phyloP scores from a whole-genome alignment of 2,888 invertebrate genomes.

The Siphlonurus alternatus region DNA sequence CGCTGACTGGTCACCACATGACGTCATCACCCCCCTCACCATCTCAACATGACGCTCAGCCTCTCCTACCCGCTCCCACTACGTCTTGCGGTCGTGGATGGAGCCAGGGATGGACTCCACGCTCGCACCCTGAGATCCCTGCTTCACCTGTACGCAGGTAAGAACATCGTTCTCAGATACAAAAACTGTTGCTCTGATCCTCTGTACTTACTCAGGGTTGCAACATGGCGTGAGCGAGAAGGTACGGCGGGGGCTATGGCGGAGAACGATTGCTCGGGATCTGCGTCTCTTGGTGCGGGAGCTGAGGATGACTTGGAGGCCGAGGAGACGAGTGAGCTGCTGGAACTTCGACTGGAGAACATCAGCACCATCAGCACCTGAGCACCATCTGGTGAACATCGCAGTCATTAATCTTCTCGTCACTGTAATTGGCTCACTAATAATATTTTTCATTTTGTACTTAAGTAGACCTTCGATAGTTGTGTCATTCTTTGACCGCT shows the following conservation, averaged over 20 bases:
- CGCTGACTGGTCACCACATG: not conserved
- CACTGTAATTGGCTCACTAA: too few species aligned
- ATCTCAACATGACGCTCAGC: not conserved
- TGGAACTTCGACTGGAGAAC: conserved; percentile 1
- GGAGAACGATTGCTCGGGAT: not conserved
- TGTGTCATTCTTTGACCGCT: too few species aligned
- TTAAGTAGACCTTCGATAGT: too few species aligned
- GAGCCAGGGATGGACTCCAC: not conserved
- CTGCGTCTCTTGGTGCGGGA: not conserved
- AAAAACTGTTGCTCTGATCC: too few species aligned
- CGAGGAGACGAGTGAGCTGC: conserved; percentile 2
- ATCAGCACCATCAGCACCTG: conserved; percentile 1
- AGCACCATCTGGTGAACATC: too few species aligned
- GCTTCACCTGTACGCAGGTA: not conserved
- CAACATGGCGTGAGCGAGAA: not conserved
- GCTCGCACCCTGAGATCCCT: not conserved
- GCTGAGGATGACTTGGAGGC: not conserved
- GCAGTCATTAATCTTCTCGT: too few species aligned
- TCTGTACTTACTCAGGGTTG: not conserved
- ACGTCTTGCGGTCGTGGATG: not conserved
- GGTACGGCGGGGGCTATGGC: not conserved
- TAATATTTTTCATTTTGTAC: too few species aligned
- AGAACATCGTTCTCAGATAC: too few species aligned
- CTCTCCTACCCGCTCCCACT: not conserved
- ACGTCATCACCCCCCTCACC: not conserved